Base-by-base conservation (phyloP, 2,113 vertebrate species). In the Pelobates fuscus region DNA sequence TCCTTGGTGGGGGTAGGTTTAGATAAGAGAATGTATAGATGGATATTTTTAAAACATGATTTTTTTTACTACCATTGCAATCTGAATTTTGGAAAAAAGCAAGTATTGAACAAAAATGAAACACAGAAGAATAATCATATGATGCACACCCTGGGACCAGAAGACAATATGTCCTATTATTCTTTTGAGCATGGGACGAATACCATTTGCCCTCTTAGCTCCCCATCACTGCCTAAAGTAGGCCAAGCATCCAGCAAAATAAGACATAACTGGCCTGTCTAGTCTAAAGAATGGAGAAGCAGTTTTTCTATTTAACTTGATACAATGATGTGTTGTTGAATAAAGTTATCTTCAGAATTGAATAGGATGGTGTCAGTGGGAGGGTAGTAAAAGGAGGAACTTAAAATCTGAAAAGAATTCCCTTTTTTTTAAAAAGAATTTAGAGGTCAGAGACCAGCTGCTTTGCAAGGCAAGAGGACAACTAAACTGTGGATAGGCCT, bases 311-410 rank as follows among this genome's bases (percentile, higher is more conserved):
- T 98, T 98, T 94, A 98, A 93, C 90, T 92, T 92, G 94, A 95
- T 95, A 98, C 97, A 98, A 98, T 96, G 95, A 98, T 94, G 91
- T 93, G 90, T 92, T 90, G 91, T 95, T 97, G 96, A 98, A 98
- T 97, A 95, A 98, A 97, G 96, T 98, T 98, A 98, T 98, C 96
- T 96, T 92, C 89, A 79, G 82, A 71, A 82, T 85, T 98, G 94
- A 98, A 98, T 95, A 88, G 94, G 95, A 98, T 88, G 91, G 93
- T 94, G 95, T 94, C 88, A 94, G 93, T 95, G 91, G 95, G 94
- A 95, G 96, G 94, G 95, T 92, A 93, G 86, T 88, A 94, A 93
- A 92, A 86, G 92, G 92, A 89, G 89, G 89, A 92, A 90, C 90
- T 83, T 80, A 80, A 92, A 89, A 89, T 86, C 94, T 92, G 95